Evolutionary conservation across 2,888 invertebrate species (phyloP).

Genomic region (Macropis europaea): DNA sequence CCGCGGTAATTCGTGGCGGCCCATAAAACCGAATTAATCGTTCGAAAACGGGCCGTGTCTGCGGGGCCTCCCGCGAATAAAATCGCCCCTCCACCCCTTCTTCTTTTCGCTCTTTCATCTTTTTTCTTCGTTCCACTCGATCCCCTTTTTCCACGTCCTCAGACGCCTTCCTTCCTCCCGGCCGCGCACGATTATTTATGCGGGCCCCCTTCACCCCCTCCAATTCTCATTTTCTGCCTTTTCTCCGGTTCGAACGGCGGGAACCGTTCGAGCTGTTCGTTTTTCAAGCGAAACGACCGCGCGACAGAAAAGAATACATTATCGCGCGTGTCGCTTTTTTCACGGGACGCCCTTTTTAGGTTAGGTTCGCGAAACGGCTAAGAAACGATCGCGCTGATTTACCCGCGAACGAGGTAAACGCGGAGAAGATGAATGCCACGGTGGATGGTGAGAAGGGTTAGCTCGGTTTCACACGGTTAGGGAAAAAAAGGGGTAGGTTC

Average conservation of each 20-base stretch:
- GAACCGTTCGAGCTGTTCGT: conserved; percentile 29
- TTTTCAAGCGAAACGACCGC: conserved; percentile 9
- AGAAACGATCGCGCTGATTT: neutral
- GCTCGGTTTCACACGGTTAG: conserved; percentile 58
- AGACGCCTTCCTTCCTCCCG: neutral
- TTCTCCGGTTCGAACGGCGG: conserved; percentile 33
- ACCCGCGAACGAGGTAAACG: neutral
- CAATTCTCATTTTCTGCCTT: conserved; percentile 34
- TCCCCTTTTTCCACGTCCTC: conserved; percentile 14
- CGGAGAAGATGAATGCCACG: neutral
- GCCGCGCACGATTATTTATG: conserved; percentile 46
- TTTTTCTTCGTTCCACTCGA: neutral
- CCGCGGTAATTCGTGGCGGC: conserved; percentile 54
- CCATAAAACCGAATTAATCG: conserved; percentile 70
- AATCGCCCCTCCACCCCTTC: conserved; percentile 8
- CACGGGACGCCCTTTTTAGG: neutral
- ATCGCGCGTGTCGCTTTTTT: conserved; percentile 36
- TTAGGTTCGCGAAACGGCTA: conserved; percentile 2
- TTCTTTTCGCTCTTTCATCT: neutral
- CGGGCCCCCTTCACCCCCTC: conserved; percentile 14
- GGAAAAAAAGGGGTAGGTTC: conserved; percentile 45
- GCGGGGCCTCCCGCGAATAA: conserved; percentile 52
- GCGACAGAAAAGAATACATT: conserved; percentile 53
- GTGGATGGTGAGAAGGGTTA: conserved; percentile 18
- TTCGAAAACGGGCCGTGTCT: conserved; percentile 46